These are phyloP conservation scores for Volucella zonaria DNA, from an alignment of 2,888 invertebrate species.

Conservation along the genomic window DNA sequence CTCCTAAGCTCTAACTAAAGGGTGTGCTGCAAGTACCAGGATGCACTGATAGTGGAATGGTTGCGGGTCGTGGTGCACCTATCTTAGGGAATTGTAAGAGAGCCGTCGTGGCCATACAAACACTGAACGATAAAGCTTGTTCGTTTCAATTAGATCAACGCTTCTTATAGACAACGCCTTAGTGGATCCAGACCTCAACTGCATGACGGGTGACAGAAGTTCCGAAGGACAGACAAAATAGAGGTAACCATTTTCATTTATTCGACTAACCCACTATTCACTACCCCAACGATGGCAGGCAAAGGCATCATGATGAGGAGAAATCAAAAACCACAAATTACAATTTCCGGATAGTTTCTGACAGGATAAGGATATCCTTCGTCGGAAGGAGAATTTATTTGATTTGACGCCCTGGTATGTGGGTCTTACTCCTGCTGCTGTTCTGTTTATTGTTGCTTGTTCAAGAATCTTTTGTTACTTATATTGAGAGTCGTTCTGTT, in stretches of 20 bases:
- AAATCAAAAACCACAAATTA: slow-evolving; percentile 60
- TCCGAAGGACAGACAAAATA: slow-evolving; percentile 6
- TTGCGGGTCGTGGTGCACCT: slow-evolving; percentile 25
- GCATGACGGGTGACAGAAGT: slow-evolving; percentile 16
- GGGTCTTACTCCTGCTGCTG: background rate
- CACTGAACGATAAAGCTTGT: slow-evolving; percentile 7
- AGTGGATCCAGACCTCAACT: background rate
- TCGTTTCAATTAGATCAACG: slow-evolving; percentile 31
- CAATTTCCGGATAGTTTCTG: slow-evolving; percentile 58
- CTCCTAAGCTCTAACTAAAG: slow-evolving; percentile 33
- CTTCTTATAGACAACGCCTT: slow-evolving; percentile 7
- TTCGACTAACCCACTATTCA: background rate
- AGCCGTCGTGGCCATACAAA: slow-evolving; percentile 24
- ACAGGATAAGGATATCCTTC: slow-evolving; percentile 48
- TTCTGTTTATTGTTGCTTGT: no score
- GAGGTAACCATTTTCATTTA: background rate
- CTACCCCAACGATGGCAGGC: background rate
- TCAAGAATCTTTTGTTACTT: slow-evolving; percentile 28
- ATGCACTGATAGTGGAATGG: slow-evolving; percentile 1
- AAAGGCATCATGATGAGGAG: slow-evolving; percentile 1
- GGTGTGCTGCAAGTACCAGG: slow-evolving; percentile 7
- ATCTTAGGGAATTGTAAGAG: slow-evolving; percentile 32
- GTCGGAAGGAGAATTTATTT: slow-evolving; percentile 49
- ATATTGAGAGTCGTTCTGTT: slow-evolving; percentile 30
- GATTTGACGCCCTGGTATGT: slow-evolving; percentile 42